Percentiles rank a stretch among this genome's conserved stretches.
Evolutionary conservation across 2,113 vertebrate genomes (phyloP).

Genomic region (Gobio gobio): DNA sequence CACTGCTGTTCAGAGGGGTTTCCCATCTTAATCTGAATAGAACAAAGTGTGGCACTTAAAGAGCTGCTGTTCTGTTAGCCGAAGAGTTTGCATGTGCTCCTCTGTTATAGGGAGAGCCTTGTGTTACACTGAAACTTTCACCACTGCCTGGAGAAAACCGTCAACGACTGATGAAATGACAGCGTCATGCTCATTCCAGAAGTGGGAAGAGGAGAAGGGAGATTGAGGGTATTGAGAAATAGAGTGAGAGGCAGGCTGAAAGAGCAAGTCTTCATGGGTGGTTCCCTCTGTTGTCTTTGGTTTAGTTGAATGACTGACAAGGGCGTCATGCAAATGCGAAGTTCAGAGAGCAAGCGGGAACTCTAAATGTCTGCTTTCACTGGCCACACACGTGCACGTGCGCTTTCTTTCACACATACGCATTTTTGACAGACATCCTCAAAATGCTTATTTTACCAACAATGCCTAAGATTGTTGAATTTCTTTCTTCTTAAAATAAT

Average conservation of each 20-base stretch:
- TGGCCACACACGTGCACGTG: conserved; percentile 48
- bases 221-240: conserved; percentile 1
- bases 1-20: conserved; percentile 53
- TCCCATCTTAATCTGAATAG: neutral
- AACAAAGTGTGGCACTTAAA: conserved; percentile 32
- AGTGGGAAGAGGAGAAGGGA: conserved; percentile 56
- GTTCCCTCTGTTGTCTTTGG: conserved; percentile 64
- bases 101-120: neutral
- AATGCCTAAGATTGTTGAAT: neutral
- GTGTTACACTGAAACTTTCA: conserved; percentile 14
- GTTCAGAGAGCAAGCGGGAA: conserved; percentile 62
- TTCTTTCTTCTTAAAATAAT: neutral
- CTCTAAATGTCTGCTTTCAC: conserved; percentile 52
- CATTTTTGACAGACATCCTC: conserved; percentile 3
- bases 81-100: neutral
- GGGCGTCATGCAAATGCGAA: conserved; percentile 60
- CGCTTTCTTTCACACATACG: neutral
- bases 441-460: conserved; percentile 16
- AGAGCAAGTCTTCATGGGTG: conserved; percentile 66
- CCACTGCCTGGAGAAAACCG: conserved; percentile 15
- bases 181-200: conserved; percentile 33
- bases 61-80: neutral
- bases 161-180: conserved; percentile 31
- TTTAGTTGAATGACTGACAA: conserved; percentile 70
- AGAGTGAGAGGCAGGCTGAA: conserved; percentile 35